These are phyloP conservation scores for Collichthys lucidus DNA, from an alignment of 2,113 vertebrate genomes.

Conservation along the genomic window DNA sequence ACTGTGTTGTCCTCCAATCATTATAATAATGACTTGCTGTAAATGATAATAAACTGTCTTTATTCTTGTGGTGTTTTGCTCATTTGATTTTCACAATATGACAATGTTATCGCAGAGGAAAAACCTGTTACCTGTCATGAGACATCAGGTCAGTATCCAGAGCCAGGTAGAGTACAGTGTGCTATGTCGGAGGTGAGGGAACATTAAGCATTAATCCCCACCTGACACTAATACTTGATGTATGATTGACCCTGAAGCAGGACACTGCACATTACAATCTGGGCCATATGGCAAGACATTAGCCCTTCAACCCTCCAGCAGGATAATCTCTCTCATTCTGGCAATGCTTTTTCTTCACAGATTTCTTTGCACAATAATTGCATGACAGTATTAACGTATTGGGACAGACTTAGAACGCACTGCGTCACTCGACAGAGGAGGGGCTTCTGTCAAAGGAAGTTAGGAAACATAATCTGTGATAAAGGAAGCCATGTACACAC, in stretches of 20 bases:
- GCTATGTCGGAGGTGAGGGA: conserved; percentile 74
- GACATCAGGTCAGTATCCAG: conserved; percentile 18
- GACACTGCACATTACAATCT: conserved; percentile 81
- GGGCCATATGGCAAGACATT: conserved; percentile 85
- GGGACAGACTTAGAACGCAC: conserved; percentile 79
- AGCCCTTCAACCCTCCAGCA: conserved; percentile 82
- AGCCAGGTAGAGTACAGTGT: conserved; percentile 69
- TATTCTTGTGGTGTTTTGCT: background rate
- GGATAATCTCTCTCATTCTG: conserved; percentile 85
- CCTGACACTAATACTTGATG: conserved; percentile 89
- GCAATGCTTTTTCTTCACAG: conserved; percentile 85
- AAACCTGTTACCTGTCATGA: conserved; percentile 5
- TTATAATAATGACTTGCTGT: background rate
- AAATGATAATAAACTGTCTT: background rate
- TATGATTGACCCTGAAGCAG: conserved; percentile 86
- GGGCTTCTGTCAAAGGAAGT: conserved; percentile 69
- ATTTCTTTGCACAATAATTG: conserved; percentile 87
- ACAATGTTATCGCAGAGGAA: background rate
- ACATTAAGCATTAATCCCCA: conserved; percentile 86
- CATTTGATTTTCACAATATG: background rate
- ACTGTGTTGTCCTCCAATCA: background rate
- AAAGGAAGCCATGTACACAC: conserved; percentile 57
- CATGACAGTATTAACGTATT: conserved; percentile 85
- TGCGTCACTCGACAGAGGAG: conserved; percentile 74
- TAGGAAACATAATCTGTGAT: conserved; percentile 75